Conservation (phyloP, 2,113 vertebrate genomes). For the Cynopterus brachyotis region DNA sequence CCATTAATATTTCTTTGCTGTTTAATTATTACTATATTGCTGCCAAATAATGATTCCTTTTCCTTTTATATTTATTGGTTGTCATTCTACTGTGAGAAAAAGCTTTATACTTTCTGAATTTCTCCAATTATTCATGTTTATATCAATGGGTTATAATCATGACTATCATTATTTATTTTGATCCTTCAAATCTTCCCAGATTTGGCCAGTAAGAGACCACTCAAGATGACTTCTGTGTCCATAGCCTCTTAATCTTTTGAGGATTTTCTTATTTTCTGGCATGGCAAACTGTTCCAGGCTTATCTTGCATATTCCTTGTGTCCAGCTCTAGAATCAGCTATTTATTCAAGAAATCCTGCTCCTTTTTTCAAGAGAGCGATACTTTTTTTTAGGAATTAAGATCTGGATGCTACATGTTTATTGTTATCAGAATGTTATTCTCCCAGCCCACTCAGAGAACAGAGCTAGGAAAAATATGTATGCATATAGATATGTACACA, state of each 20-base stretch:
- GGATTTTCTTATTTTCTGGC: background rate
- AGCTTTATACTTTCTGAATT: background rate
- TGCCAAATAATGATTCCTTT: background rate
- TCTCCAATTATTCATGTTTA: background rate
- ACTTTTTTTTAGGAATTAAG: background rate
- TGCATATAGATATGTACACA: background rate
- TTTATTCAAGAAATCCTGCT: background rate
- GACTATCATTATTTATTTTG: background rate
- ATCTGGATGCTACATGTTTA: background rate
- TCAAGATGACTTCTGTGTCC: background rate
- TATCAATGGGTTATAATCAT: background rate
- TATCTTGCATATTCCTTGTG: background rate
- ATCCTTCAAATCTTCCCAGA: background rate
- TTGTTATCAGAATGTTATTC: background rate
- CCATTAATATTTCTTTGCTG: background rate
- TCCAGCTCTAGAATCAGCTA: background rate
- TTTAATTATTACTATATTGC: background rate
- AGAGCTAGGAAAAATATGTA: background rate
- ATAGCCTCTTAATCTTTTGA: background rate
- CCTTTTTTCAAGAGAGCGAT: background rate
- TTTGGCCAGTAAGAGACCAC: background rate
- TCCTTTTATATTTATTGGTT: background rate
- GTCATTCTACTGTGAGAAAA: background rate
- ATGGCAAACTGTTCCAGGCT: background rate
- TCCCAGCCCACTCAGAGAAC: background rate